Evolutionary conservation across 2,888 invertebrate genomes (phyloP).

Genomic region (Ectemnius lituratus): DNA sequence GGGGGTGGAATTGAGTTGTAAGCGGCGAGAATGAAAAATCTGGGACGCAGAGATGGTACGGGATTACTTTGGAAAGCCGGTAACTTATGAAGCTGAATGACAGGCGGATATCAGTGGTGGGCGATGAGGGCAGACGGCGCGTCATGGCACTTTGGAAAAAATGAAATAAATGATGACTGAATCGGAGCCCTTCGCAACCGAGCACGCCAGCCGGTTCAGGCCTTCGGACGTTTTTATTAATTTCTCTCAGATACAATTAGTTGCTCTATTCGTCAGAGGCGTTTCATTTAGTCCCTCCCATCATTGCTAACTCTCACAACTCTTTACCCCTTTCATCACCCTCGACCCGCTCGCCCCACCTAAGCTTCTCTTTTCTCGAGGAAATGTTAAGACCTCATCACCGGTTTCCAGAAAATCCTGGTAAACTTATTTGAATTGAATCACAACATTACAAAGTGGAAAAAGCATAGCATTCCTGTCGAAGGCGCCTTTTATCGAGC

Average conservation of each 20-base stretch:
- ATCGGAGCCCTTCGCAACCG: conserved; percentile 50
- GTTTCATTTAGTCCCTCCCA: conserved; percentile 75
- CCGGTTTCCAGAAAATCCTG: too few species aligned
- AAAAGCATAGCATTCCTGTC: too few species aligned
- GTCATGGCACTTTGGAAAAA: conserved; percentile 62
- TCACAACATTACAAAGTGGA: too few species aligned
- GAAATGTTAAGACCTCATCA: conserved; percentile 1
- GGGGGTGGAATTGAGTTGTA: too few species aligned
- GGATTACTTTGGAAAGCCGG: conserved; percentile 46
- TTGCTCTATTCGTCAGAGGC: conserved; percentile 77
- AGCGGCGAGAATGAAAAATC: conserved; percentile 21
- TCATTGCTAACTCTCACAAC: conserved; percentile 52
- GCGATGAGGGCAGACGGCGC: conserved; percentile 45
- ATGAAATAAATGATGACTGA: conserved; percentile 72
- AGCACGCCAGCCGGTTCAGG: conserved; percentile 50
- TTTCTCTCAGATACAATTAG: conserved; percentile 78
- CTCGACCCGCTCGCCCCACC: conserved; percentile 31
- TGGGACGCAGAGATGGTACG: conserved; percentile 13
- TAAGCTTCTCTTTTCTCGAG: conserved; percentile 31
- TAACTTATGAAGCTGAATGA: conserved; percentile 54
- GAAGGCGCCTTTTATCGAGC: too few species aligned
- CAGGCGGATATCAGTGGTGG: conserved; percentile 49
- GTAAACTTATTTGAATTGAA: too few species aligned
- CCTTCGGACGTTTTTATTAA: conserved; percentile 76
- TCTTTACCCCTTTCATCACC: conserved; percentile 61